A percentile compares a stretch with the other conserved stretches of the same genome.
Conservation (phyloP, 2,888 invertebrate genomes). For the Lissonota sp. region DNA sequence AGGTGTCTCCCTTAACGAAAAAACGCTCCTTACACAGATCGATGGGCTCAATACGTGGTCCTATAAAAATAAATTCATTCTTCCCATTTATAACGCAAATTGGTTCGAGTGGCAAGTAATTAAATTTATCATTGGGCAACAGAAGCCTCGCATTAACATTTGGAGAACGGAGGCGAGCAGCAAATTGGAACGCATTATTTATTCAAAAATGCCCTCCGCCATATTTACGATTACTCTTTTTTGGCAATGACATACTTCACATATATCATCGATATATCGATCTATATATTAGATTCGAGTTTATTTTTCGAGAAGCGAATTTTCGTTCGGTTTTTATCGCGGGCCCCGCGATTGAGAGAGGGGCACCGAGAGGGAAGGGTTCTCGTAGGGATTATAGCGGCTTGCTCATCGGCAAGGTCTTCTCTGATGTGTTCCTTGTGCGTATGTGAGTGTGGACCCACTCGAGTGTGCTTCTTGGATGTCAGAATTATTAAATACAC, state of each 20-base stretch:
- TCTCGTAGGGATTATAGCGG: conserved; percentile 28
- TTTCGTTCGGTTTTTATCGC: background rate
- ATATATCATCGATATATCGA: too few relatives aligned
- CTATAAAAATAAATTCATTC: too few relatives aligned
- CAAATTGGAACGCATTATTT: conserved; percentile 23
- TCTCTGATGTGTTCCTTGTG: background rate
- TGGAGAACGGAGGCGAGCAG: conserved; percentile 28
- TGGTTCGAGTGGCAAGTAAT: conserved; percentile 22
- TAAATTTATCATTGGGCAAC: conserved; percentile 25
- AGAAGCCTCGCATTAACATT: background rate
- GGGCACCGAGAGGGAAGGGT: background rate
- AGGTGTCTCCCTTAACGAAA: too few relatives aligned
- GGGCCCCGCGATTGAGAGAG: background rate
- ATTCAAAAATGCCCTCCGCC: conserved; percentile 27
- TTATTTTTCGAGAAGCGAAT: conserved; percentile 3
- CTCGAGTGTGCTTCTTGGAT: conserved; percentile 34
- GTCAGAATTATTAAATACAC: conserved; percentile 64
- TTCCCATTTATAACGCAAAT: too few relatives aligned
- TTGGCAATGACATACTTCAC: background rate
- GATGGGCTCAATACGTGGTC: too few relatives aligned
- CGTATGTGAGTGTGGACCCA: conserved; percentile 12
- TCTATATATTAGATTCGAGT: background rate
- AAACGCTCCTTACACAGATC: too few relatives aligned
- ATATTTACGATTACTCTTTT: conserved; percentile 3
- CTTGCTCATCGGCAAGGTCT: too few relatives aligned